Base-by-base conservation (phyloP, 2,113 vertebrate species). In the Coreoperca whiteheadi region DNA sequence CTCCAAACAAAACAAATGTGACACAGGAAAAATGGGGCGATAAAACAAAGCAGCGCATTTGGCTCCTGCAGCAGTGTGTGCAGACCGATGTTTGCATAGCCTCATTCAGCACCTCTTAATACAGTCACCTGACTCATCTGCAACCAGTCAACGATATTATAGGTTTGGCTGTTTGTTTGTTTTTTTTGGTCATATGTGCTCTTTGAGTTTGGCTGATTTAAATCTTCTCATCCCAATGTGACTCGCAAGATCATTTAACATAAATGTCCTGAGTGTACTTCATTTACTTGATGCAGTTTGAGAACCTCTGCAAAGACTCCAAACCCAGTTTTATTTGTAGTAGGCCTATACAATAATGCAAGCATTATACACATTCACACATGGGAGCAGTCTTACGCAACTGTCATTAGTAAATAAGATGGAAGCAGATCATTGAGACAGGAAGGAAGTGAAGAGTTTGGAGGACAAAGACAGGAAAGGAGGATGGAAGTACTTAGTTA, bases 381-480 rank as follows among this genome's bases (percentile, higher is more conserved):
- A 59, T 54, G 48, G 21, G 28, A 67, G 41, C 46, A 50, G 48
- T 21, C 53, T 67, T 16, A 65, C 4, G 3, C 72, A 41, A 64
- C 53, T 7, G 68, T 74, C 56, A 2, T 81, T 67, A 51, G 54
- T 41, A 23, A 71, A 61, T 61, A 2, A 76, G 61, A 79, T 81
- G 67, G 70, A 88, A 57, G 50, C 63, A 54, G 73, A 81, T 86
- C 69, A 86, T 76, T 59, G 87, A 83, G 46, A 76, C 72, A 74
- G 86, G 86, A 89, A 89, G 82, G 72, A 87, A 83, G 84, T 57
- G 72, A 65, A 73, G 78, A 86, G 51, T 68, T 66, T 67, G 71
- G 71, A 71, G 68, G 51, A 74, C 68, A 14, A 51, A 82, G 78
- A 74, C 48, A 61, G 59, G 51, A 66, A 48, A 51, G 70, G 50